Evolutionary conservation across 2,113 vertebrate species (phyloP).

Genomic region (mouse (Mus musculus)): DNA sequence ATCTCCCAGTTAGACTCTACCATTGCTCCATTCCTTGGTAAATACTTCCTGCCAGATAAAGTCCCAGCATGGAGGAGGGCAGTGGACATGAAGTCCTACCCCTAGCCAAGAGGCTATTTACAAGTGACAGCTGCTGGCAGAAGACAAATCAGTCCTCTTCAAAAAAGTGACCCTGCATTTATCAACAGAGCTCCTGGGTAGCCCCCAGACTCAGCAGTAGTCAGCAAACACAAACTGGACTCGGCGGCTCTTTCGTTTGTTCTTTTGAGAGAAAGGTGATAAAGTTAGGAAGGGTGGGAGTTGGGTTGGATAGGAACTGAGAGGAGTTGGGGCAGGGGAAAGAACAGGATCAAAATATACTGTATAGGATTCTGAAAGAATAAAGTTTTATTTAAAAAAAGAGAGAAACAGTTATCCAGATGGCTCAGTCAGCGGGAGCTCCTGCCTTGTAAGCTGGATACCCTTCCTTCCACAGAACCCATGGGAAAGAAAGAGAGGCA

Average conservation of each 20-base stretch:
- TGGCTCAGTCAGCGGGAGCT: background rate
- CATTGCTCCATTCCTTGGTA: background rate
- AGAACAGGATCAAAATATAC: background rate
- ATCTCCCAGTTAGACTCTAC: background rate
- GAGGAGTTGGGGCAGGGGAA: background rate
- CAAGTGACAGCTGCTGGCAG: background rate
- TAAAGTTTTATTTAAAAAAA: background rate
- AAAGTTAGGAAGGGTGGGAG: background rate
- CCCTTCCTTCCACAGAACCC: background rate
- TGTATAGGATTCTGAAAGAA: background rate
- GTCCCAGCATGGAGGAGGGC: background rate
- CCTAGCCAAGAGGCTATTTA: background rate
- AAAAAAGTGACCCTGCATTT: background rate
- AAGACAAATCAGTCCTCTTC: background rate
- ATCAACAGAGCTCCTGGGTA: background rate
- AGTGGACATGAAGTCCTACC: background rate
- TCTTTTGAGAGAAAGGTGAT: background rate
- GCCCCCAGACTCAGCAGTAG: background rate
- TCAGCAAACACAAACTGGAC: background rate
- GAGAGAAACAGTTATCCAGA: background rate
- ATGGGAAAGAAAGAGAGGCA: background rate
- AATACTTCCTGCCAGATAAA: background rate
- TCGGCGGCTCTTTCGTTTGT: background rate
- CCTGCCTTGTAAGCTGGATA: background rate
- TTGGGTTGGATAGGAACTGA: background rate